These are phyloP conservation scores for Acromyrmex charruanus DNA, from an alignment of 1,140 invertebrate species.

Conservation along the genomic window DNA sequence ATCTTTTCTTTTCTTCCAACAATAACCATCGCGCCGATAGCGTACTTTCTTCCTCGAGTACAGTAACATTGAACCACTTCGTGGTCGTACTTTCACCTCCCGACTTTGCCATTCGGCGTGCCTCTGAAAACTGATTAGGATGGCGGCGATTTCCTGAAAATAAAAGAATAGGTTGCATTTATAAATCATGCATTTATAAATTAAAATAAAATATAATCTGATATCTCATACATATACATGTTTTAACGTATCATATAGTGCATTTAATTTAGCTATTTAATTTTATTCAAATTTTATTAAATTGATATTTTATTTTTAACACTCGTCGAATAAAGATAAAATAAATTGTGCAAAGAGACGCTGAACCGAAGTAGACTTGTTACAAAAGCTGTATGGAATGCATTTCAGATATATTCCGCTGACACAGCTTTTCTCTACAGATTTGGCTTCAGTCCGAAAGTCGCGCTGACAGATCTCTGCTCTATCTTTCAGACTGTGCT, in stretches of 20 bases:
- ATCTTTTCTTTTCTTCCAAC: conserved; percentile 99
- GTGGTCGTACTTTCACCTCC: conserved; percentile 98
- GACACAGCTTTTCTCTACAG: conserved; percentile 71
- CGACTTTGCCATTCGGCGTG: conserved; percentile 98
- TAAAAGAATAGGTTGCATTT: conserved; percentile 55
- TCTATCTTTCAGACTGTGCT: conserved; percentile 45
- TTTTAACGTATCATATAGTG: not conserved
- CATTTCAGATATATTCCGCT: conserved; percentile 61
- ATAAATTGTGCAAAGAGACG: not conserved
- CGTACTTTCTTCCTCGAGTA: conserved; percentile 98
- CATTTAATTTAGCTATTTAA: conserved; percentile 4
- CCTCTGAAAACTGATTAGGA: conserved; percentile 98
- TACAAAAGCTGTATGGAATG: not conserved
- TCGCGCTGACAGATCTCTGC: conserved; percentile 72
- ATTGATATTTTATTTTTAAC: not conserved
- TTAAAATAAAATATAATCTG: conserved; percentile 1
- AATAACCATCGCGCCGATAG: conserved; percentile 98
- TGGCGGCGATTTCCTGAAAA: conserved; percentile 98
- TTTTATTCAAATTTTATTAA: not conserved
- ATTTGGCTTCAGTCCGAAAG: conserved; percentile 75
- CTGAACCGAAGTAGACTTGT: not conserved
- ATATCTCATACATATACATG: not conserved
- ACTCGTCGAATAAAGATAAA: not conserved
- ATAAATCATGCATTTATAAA: conserved; percentile 6
- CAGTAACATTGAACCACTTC: conserved; percentile 98